Percentiles rank a stretch among this genome's conserved stretches.
These are phyloP conservation scores for Sylvicola fuscatus DNA, from an alignment of 2,888 invertebrate species.

Conservation along the genomic window DNA sequence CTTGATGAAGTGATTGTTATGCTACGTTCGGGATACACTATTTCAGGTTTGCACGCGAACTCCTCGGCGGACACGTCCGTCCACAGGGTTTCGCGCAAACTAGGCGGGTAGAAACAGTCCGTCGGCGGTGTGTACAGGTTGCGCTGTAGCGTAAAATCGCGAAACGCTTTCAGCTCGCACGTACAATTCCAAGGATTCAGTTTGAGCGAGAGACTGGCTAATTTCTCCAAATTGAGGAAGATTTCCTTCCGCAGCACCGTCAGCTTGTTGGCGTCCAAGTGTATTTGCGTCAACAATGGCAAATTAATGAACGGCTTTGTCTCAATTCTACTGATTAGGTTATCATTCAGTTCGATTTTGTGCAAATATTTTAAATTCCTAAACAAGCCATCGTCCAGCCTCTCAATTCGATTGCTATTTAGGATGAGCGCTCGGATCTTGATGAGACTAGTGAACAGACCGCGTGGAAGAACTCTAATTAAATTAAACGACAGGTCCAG, in stretches of 20 bases:
- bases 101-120: constrained; percentile 46
- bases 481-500: constrained; percentile 60
- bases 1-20: constrained; percentile 39
- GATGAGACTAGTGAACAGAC: constrained; percentile 47
- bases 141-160: constrained; percentile 51
- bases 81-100: constrained; percentile 51
- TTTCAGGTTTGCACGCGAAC: constrained; percentile 69
- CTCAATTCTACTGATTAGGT: constrained; percentile 46
- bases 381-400: constrained; percentile 53
- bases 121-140: constrained; percentile 59
- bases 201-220: constrained; percentile 53
- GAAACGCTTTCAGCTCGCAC: constrained; percentile 57
- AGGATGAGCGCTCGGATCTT: constrained; percentile 51
- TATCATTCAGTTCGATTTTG: constrained; percentile 56
- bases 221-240: constrained; percentile 38
- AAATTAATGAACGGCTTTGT: constrained; percentile 49
- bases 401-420: constrained; percentile 52
- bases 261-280: constrained; percentile 53
- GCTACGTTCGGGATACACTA: constrained; percentile 36
- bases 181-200: constrained; percentile 82
- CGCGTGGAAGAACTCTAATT: constrained; percentile 39
- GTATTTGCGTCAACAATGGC: constrained; percentile 43
- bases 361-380: constrained; percentile 50
- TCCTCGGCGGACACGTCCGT: constrained; percentile 43
- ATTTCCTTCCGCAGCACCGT: constrained; percentile 42